phyloP scores from a whole-genome alignment of 1,140 invertebrate genomes.

The Agrypnia vestita region DNA sequence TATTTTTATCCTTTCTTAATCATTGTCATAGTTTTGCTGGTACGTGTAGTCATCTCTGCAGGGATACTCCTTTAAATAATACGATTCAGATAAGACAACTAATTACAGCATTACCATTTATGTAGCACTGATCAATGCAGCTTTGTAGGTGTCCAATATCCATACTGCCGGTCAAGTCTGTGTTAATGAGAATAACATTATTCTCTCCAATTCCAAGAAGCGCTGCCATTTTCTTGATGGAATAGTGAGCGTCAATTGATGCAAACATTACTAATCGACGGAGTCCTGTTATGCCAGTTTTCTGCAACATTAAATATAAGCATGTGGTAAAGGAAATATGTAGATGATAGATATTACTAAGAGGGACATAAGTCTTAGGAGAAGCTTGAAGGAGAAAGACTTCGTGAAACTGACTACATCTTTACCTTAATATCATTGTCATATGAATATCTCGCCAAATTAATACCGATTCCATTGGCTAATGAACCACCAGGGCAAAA shows the following conservation, averaged over 20 bases:
- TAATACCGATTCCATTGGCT: slow-evolving; percentile 95
- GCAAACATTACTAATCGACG: slow-evolving; percentile 85
- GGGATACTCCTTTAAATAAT: too few species aligned
- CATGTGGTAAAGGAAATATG: too few species aligned
- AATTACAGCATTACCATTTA: slow-evolving; percentile 70
- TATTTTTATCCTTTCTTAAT: too few species aligned
- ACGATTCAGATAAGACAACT: too few species aligned
- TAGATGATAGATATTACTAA: too few species aligned
- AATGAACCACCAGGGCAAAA: slow-evolving; percentile 97
- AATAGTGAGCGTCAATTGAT: slow-evolving; percentile 95
- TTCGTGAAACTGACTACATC: too few species aligned
- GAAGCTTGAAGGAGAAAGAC: too few species aligned
- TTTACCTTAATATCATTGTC: slow-evolving; percentile 86
- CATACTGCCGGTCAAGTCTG: slow-evolving; percentile 87
- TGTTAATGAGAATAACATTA: slow-evolving; percentile 83
- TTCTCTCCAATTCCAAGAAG: slow-evolving; percentile 85
- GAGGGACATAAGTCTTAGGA: neutral
- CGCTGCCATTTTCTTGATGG: slow-evolving; percentile 88
- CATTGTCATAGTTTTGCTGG: too few species aligned
- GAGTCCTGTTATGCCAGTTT: slow-evolving; percentile 78
- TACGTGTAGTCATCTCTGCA: too few species aligned
- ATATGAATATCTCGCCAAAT: slow-evolving; percentile 85
- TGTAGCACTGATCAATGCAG: slow-evolving; percentile 78
- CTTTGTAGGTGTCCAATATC: slow-evolving; percentile 79
- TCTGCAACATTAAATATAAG: slow-evolving; percentile 70